These are phyloP conservation scores for Steinernema khuongi DNA, from an alignment of 1,140 invertebrate genomes.

Conservation along the genomic window DNA sequence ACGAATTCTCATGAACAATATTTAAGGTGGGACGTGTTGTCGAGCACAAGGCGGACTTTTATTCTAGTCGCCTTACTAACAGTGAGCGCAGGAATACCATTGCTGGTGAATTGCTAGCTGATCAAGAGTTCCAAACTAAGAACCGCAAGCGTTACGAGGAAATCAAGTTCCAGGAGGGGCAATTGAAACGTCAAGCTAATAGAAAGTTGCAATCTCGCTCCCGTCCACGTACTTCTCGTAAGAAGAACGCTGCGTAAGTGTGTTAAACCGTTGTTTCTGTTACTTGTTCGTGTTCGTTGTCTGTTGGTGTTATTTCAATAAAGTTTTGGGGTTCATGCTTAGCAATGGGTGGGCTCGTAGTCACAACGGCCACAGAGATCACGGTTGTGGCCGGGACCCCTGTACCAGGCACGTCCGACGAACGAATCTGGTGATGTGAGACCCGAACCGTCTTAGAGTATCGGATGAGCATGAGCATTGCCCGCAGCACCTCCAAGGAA, in stretches of 20 bases:
- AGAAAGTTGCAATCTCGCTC: too few relatives aligned
- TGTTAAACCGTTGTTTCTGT: too few relatives aligned
- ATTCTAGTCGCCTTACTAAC: neutral
- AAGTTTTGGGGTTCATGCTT: too few relatives aligned
- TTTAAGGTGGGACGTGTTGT: neutral
- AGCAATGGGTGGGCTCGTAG: neutral
- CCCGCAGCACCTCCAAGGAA: too few relatives aligned
- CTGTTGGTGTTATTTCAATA: too few relatives aligned
- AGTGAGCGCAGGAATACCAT: neutral
- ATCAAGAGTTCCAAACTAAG: neutral
- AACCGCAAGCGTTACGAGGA: neutral
- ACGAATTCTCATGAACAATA: neutral
- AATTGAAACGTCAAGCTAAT: neutral
- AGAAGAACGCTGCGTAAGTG: too few relatives aligned
- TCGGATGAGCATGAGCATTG: too few relatives aligned
- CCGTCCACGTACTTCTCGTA: too few relatives aligned
- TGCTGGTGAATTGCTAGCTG: neutral
- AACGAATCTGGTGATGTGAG: too few relatives aligned
- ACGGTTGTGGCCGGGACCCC: neutral
- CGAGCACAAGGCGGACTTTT: neutral
- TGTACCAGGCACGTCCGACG: conserved; percentile 2
- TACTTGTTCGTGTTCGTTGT: too few relatives aligned
- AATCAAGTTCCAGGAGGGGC: neutral
- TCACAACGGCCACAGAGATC: neutral
- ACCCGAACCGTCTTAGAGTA: too few relatives aligned